These are phyloP conservation scores for Orbicella faveolata DNA, from an alignment of 64 coral and sea anemone species.

Conservation along the genomic window DNA sequence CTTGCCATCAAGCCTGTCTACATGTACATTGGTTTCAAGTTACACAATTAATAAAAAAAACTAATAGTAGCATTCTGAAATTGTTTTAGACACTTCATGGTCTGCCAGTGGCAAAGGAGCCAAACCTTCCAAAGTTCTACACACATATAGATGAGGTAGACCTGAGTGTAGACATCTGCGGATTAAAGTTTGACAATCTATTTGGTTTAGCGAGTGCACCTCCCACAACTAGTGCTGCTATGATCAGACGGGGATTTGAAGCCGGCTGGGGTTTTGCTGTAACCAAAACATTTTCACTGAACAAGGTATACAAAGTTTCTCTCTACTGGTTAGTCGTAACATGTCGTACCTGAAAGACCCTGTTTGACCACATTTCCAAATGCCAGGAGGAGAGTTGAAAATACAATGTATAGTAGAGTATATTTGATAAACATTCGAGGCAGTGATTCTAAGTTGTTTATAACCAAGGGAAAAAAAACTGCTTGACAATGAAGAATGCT, in stretches of 20 bases:
- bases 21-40: too few relatives aligned
- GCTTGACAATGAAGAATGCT: too few relatives aligned
- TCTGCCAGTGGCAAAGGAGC: constrained; percentile 40
- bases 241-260: constrained; percentile 97
- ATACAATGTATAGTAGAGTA: too few relatives aligned
- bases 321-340: too few relatives aligned
- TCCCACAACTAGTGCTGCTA: constrained; percentile 90
- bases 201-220: constrained; percentile 96
- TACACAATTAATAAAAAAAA: too few relatives aligned
- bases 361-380: too few relatives aligned
- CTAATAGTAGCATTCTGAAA: not conserved
- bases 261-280: constrained; percentile 98
- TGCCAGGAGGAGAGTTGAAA: too few relatives aligned
- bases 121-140: constrained; percentile 80
- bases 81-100: constrained; percentile 69
- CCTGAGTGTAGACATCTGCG: constrained; percentile 91
- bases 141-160: constrained; percentile 90
- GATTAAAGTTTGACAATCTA: constrained; percentile 86
- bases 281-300: constrained; percentile 89
- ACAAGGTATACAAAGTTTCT: constrained; percentile 70
- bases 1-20: too few relatives aligned
- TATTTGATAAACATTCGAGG: too few relatives aligned
- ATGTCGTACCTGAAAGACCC: too few relatives aligned
- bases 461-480: too few relatives aligned
- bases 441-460: too few relatives aligned